phyloP scores from a whole-genome alignment of 2,113 vertebrate species.

The Sakesphorus luctuosus region DNA sequence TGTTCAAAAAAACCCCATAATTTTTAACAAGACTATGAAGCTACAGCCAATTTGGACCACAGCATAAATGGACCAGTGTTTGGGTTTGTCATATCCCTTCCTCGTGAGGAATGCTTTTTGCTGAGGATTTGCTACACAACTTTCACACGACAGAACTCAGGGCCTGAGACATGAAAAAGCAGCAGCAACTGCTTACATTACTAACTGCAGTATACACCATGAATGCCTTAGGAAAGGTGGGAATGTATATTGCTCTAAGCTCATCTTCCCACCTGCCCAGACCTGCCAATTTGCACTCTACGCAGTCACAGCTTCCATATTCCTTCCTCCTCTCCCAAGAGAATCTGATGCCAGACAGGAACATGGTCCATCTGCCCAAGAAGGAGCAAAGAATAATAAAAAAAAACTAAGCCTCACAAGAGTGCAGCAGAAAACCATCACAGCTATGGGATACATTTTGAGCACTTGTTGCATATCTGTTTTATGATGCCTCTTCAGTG shows the following conservation, averaged over 20 bases:
- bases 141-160: not conserved
- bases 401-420: not conserved
- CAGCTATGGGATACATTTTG: not conserved
- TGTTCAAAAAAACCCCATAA: not conserved
- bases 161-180: not conserved
- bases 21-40: not conserved
- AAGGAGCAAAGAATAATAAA: not conserved
- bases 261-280: not conserved
- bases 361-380: not conserved
- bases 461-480: not conserved
- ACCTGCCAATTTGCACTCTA: rapidly evolving
- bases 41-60: not conserved
- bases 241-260: not conserved
- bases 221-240: not conserved
- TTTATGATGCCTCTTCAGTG: not conserved
- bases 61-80: not conserved
- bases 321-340: not conserved
- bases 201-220: not conserved
- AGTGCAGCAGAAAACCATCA: not conserved
- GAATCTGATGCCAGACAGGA: not conserved
- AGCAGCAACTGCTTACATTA: not conserved
- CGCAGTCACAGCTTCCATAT: not conserved
- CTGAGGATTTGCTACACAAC: not conserved
- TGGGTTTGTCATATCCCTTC: not conserved
- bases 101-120: not conserved